Base-by-base conservation (phyloP, 2,113 vertebrate genomes). In the Cynopterus brachyotis region DNA sequence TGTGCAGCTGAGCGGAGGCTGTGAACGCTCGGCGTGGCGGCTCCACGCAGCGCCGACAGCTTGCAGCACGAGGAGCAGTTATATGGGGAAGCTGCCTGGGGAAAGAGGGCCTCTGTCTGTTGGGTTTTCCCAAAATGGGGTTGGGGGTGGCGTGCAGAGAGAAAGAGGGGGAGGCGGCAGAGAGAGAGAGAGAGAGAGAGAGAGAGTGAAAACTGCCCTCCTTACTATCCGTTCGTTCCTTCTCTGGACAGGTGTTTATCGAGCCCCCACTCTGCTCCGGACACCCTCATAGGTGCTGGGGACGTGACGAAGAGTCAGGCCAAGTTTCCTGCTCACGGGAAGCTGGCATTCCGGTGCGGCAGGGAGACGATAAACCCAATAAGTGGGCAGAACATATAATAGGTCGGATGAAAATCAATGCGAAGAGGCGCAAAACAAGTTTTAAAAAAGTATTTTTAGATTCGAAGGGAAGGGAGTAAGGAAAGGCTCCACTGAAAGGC, bases 81-180 rank as follows among this genome's bases (percentile, higher is more conserved):
- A 89, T 9, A 30, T 96, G 97, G 97, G 28, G 1, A 20, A 32
- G 82, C 82, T 89, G 89, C 89, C 55, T 64, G 55, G 73, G 69
- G 85, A 50, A 86, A 75, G 62, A 35, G 83, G 55, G 2, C 84
- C 72, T 17, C 62, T 12, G 91, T 53, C 91, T 75, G 82, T 42
- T 87, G 35, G 78, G 73, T 50, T 81, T 78, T 80, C n/a, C 75
- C 40, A 35, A 30, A 72, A 69, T 6, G 15, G 40, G 15, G 12
- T 26, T 47, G 26, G 2, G 57, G 13, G 35, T 22, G 22, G 4
- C 45, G 32, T 1, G 66, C 59, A 4, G 15, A 19, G 53, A 7
- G n/a, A 28, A n/a, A 28, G n/a, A 69, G 37, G 20, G 32, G 3
- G 37, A 22, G 30, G 35, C 17, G 16, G 16, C 3, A 62, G 62